Evolutionary conservation across 2,888 invertebrate genomes (phyloP).

Genomic region (Muscina levida): DNA sequence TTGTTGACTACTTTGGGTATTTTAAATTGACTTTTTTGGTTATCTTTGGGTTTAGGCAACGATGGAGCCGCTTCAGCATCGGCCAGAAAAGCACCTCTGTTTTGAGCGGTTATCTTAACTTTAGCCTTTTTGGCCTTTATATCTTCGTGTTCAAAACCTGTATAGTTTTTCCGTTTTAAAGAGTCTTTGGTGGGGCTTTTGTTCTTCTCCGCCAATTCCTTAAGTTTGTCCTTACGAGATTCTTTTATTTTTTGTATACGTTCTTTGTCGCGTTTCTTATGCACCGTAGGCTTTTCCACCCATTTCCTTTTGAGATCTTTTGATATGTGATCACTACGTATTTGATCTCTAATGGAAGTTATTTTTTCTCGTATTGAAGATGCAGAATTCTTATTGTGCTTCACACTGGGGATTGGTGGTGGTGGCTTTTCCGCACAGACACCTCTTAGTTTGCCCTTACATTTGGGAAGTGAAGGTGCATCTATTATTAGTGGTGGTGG

Average conservation of each 20-base stretch:
- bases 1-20: slow-evolving; percentile 55
- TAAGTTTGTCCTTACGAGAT: slow-evolving; percentile 73
- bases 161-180: slow-evolving; percentile 56
- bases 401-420: slow-evolving; percentile 49
- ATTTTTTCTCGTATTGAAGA: slow-evolving; percentile 21
- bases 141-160: slow-evolving; percentile 29
- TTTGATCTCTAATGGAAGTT: slow-evolving; percentile 46
- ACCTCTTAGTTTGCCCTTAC: slow-evolving; percentile 74
- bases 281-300: slow-evolving; percentile 71
- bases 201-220: slow-evolving; percentile 71
- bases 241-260: slow-evolving; percentile 67
- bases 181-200: slow-evolving; percentile 57
- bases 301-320: slow-evolving; percentile 73
- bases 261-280: slow-evolving; percentile 67
- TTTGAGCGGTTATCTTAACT: slow-evolving; percentile 81
- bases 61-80: slow-evolving; percentile 71
- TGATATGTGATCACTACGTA: slow-evolving; percentile 50
- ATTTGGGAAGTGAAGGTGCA: slow-evolving; percentile 72
- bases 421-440: slow-evolving; percentile 64
- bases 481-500: slow-evolving; percentile 71
- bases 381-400: not conserved
- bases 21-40: slow-evolving; percentile 39
- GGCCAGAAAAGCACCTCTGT: slow-evolving; percentile 82
- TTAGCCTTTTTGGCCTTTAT: slow-evolving; percentile 68
- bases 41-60: slow-evolving; percentile 1